These are phyloP conservation scores for Heliconius congener DNA, from an alignment of 1,140 invertebrate species.

Conservation along the genomic window DNA sequence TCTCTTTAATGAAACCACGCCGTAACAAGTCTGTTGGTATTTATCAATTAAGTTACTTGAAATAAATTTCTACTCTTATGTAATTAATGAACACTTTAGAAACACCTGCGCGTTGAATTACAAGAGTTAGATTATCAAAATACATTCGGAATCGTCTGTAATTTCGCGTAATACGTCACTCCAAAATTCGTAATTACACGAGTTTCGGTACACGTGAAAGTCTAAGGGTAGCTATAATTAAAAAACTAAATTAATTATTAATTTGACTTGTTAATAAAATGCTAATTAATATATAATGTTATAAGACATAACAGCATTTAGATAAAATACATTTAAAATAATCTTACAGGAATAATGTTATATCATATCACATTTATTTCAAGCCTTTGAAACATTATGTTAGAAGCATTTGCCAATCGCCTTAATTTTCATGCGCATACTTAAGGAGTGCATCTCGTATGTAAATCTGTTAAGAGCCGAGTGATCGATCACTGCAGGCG, in stretches of 20 bases:
- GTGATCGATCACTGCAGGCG: slow-evolving; percentile 52
- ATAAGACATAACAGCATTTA: too few relatives aligned
- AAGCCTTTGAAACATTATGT: background rate
- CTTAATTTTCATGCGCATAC: slow-evolving; percentile 18
- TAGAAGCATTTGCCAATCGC: background rate
- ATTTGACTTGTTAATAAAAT: background rate
- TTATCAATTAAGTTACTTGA: slow-evolving; percentile 62
- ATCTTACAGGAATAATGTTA: too few relatives aligned
- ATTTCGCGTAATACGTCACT: slow-evolving; percentile 8
- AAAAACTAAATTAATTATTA: background rate
- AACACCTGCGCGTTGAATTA: slow-evolving; percentile 51
- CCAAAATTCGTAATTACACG: background rate
- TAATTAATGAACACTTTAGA: slow-evolving; percentile 63
- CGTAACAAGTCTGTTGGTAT: slow-evolving; percentile 56
- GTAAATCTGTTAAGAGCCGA: slow-evolving; percentile 34
- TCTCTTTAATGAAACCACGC: slow-evolving; percentile 51
- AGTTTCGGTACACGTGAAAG: background rate
- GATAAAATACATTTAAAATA: too few relatives aligned
- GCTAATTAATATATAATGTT: background rate
- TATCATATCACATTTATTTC: background rate
- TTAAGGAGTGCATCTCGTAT: slow-evolving; percentile 24
- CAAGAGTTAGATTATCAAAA: slow-evolving; percentile 48
- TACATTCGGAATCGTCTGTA: background rate
- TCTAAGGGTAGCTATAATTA: background rate
- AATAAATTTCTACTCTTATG: slow-evolving; percentile 55